These are phyloP conservation scores for Mystacornis crossleyi DNA, from an alignment of 2,113 vertebrate genomes.

Conservation along the genomic window DNA sequence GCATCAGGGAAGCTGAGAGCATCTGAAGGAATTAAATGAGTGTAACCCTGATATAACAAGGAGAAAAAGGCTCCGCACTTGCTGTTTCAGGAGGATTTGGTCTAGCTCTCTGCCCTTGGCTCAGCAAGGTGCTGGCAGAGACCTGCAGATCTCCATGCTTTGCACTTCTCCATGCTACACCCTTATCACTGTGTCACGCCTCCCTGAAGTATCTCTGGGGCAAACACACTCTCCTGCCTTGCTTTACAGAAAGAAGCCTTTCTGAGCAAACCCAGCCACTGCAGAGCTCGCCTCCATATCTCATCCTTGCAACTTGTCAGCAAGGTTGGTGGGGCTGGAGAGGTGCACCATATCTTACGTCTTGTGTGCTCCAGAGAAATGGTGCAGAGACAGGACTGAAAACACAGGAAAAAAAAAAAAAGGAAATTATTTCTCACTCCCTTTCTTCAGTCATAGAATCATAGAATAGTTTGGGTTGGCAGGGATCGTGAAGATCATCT, in stretches of 20 bases:
- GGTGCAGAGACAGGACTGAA: background rate
- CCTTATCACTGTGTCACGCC: fast-evolving
- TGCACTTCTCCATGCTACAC: background rate
- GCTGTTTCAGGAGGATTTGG: background rate
- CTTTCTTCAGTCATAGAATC: background rate
- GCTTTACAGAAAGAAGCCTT: background rate
- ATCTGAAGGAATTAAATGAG: background rate
- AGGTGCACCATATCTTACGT: background rate
- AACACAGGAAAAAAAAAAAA: background rate
- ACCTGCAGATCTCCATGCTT: background rate
- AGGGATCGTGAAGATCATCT: background rate
- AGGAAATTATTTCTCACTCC: background rate
- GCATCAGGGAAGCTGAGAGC: background rate
- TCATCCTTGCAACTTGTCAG: background rate
- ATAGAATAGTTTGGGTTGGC: background rate
- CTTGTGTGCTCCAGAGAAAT: background rate
- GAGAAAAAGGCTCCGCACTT: background rate
- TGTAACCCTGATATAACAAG: background rate
- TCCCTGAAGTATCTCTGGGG: background rate
- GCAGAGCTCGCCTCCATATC: background rate
- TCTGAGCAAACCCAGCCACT: background rate
- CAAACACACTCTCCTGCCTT: background rate
- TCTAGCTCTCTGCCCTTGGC: background rate
- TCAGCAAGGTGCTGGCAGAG: background rate
- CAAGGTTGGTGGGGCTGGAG: background rate